phyloP scores from a whole-genome alignment of 1,140 invertebrate genomes.

The Drosophila malerkotliana region DNA sequence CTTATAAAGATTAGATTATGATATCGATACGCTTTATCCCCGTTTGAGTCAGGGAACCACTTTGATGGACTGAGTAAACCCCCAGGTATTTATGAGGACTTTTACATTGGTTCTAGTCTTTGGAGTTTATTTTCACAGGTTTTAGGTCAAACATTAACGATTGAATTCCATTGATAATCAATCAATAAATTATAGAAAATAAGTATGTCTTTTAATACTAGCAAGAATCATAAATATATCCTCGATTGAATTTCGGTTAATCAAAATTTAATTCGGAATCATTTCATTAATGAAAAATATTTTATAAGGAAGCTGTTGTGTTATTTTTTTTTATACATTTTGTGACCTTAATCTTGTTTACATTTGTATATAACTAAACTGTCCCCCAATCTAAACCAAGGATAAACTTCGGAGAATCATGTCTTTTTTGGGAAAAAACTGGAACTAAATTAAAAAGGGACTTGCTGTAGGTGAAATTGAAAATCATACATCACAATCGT shows the following conservation, averaged over 20 bases:
- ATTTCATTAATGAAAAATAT: too few species aligned
- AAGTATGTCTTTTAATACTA: too few species aligned
- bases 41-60: slow-evolving; percentile 27
- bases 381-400: slow-evolving; percentile 1
- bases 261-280: too few species aligned
- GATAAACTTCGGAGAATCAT: slow-evolving; percentile 6
- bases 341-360: too few species aligned
- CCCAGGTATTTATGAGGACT: slow-evolving; percentile 1
- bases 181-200: background rate
- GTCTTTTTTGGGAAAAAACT: slow-evolving; percentile 25
- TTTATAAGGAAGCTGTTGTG: too few species aligned
- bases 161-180: background rate
- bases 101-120: background rate
- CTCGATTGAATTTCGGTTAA: too few species aligned
- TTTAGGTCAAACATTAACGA: background rate
- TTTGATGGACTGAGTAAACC: slow-evolving; percentile 26
- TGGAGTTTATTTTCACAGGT: background rate
- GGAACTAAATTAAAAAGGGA: slow-evolving; percentile 30
- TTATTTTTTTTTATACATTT: background rate
- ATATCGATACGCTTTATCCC: slow-evolving; percentile 8
- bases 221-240: background rate
- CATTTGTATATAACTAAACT: background rate
- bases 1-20: slow-evolving; percentile 47
- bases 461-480: slow-evolving; percentile 62
- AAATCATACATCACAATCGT: slow-evolving; percentile 73